phyloP scores from a whole-genome alignment of 1,140 invertebrate species.

The Paraescarpia echinospica region DNA sequence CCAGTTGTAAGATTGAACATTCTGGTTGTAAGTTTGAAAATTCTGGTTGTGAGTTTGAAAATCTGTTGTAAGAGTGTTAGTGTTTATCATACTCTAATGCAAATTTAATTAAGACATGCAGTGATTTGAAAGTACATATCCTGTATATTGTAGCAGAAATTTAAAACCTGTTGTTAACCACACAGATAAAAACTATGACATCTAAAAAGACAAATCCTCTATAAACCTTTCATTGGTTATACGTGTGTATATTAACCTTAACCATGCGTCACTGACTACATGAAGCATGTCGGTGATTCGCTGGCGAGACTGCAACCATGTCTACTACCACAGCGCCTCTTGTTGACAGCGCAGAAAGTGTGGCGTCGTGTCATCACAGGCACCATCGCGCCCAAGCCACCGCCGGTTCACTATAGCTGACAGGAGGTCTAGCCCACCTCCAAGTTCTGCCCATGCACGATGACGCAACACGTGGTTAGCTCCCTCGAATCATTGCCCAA shows the following conservation, averaged over 20 bases:
- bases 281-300: background rate
- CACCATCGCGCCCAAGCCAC: background rate
- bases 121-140: no score
- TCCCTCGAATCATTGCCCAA: background rate
- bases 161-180: no score
- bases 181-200: no score
- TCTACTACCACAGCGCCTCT: slow-evolving; percentile 2
- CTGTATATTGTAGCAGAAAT: no score
- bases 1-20: background rate
- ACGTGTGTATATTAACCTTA: background rate
- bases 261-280: slow-evolving; percentile 14
- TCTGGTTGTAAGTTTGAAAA: background rate
- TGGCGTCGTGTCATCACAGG: slow-evolving; percentile 12
- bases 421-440: background rate
- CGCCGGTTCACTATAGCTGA: background rate
- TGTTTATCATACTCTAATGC: no score
- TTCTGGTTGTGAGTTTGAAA: no score
- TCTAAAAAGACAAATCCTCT: no score
- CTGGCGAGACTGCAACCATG: slow-evolving; percentile 1
- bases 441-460: background rate
- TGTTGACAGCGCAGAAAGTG: slow-evolving; percentile 6
- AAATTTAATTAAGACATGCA: no score
- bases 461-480: background rate
- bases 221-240: no score
- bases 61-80: no score